A percentile compares a stretch with the other conserved stretches of the same genome.
Evolutionary conservation across 2,797 vertebrate species (phyloP).

Genomic region (Channallabes apus): DNA sequence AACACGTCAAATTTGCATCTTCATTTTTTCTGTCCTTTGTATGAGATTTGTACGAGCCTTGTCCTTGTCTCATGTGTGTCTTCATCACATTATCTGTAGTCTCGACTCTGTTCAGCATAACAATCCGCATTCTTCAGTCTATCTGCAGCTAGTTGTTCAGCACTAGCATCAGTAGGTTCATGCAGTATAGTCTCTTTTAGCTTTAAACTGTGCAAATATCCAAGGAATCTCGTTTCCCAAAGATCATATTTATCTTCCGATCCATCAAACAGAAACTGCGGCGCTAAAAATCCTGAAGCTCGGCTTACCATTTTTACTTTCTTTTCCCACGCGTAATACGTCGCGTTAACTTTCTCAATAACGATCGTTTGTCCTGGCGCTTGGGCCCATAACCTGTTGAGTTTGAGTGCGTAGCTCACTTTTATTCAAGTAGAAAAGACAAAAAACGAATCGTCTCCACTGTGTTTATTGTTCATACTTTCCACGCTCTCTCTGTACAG

Average conservation of each 20-base stretch:
- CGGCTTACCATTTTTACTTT: background rate
- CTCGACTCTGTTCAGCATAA: background rate
- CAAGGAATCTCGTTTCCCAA: constrained; percentile 28
- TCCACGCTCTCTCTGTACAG: too few species aligned
- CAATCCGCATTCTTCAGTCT: constrained; percentile 34
- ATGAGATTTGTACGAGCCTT: background rate
- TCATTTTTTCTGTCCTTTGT: background rate
- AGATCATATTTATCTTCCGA: constrained; percentile 24
- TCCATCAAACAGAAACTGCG: background rate
- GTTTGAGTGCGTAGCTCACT: too few species aligned
- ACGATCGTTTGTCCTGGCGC: too few species aligned
- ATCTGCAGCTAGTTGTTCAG: constrained; percentile 1
- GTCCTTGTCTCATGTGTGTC: background rate
- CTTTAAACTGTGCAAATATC: too few species aligned
- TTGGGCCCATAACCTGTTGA: too few species aligned
- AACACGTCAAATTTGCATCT: constrained; percentile 2
- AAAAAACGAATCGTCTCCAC: too few species aligned
- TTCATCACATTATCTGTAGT: background rate
- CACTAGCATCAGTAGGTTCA: background rate
- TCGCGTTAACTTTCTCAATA: too few species aligned
- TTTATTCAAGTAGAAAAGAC: too few species aligned
- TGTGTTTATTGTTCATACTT: too few species aligned
- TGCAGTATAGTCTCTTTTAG: constrained; percentile 28
- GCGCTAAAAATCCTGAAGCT: background rate
- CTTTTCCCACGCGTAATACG: too few species aligned